A percentile compares a stretch with the other conserved stretches of the same genome.
Conservation (phyloP, 2,888 invertebrate species). For the Bugulina stolonifera region DNA sequence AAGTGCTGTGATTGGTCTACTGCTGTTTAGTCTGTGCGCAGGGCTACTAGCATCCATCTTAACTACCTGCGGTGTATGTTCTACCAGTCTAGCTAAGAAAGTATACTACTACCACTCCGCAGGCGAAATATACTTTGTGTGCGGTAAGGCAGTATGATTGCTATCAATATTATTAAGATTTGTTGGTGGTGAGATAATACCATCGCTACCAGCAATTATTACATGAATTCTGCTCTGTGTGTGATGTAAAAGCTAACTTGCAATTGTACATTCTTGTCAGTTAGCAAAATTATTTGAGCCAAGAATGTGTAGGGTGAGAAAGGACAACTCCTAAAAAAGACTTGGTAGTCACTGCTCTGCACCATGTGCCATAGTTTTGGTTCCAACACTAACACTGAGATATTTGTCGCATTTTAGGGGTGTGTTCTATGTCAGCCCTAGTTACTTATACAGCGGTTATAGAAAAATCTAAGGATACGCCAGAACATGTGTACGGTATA, state of each 20-base stretch:
- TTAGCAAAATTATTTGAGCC: too few species aligned
- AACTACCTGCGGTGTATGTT: slow-evolving; percentile 47
- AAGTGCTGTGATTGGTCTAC: slow-evolving; percentile 49
- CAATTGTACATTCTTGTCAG: too few species aligned
- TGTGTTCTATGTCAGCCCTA: slow-evolving; percentile 45
- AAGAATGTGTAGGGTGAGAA: neutral
- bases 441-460: slow-evolving; percentile 48
- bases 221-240: neutral
- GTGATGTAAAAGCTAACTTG: neutral
- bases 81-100: slow-evolving; percentile 46
- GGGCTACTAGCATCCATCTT: slow-evolving; percentile 49
- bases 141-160: slow-evolving; percentile 41
- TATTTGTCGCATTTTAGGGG: slow-evolving; percentile 39
- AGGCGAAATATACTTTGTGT: slow-evolving; percentile 52
- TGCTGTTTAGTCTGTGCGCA: slow-evolving; percentile 48
- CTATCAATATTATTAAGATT: neutral
- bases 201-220: neutral
- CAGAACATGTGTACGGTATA: slow-evolving; percentile 42
- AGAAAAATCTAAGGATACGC: slow-evolving; percentile 36
- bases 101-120: slow-evolving; percentile 54
- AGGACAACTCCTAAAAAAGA: neutral
- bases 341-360: too few species aligned
- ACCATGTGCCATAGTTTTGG: too few species aligned
- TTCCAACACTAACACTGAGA: too few species aligned
- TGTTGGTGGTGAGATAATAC: neutral